Evolutionary conservation across 2,113 vertebrate genomes (phyloP).

Genomic region (Psephotus haematonotus): DNA sequence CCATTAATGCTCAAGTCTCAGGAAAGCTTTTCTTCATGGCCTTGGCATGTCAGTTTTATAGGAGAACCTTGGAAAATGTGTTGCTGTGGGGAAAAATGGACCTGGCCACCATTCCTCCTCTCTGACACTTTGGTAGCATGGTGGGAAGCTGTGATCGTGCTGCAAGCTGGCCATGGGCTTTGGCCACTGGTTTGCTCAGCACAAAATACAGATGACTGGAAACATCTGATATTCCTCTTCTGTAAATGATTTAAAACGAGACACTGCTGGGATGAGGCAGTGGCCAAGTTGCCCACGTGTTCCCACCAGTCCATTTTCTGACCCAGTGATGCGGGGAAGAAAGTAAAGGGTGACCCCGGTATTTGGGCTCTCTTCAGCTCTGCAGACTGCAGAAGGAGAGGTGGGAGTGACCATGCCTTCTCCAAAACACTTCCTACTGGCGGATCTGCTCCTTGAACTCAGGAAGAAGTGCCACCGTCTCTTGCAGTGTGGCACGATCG

Average conservation of each 20-base stretch:
- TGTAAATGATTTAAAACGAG: not conserved
- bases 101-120: not conserved
- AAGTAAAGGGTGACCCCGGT: not conserved
- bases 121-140: not conserved
- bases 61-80: conserved; percentile 55
- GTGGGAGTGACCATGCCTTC: not conserved
- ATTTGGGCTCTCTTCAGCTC: not conserved
- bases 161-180: not conserved
- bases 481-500: fast-evolving
- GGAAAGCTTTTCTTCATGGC: conserved; percentile 10
- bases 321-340: not conserved
- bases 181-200: not conserved
- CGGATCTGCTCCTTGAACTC: not conserved
- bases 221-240: not conserved
- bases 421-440: not conserved
- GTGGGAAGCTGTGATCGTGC: not conserved
- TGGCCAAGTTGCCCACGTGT: fast-evolving
- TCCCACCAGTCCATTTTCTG: not conserved
- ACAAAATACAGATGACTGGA: not conserved
- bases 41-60: not conserved
- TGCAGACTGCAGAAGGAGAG: not conserved
- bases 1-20: not conserved
- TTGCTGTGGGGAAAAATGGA: conserved; percentile 7
- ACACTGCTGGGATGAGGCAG: not conserved
- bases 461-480: not conserved